phyloP scores from a whole-genome alignment of 2,797 vertebrate species.

The Chloroceryle inda region DNA sequence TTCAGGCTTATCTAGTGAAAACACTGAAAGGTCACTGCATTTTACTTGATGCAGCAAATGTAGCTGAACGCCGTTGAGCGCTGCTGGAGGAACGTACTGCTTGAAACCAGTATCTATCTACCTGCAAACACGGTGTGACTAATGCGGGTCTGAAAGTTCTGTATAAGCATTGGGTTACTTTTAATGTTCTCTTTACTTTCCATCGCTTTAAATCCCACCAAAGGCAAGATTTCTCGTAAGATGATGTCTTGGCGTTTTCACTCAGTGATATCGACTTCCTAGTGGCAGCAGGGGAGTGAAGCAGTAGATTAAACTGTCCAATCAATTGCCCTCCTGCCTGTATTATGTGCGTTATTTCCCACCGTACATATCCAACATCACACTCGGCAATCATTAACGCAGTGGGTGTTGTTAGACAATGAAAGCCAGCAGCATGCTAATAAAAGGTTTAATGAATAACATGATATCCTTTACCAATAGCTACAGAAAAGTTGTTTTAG shows the following conservation, averaged over 20 bases:
- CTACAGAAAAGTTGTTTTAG: background rate
- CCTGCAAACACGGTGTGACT: background rate
- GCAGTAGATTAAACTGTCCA: constrained; percentile 14
- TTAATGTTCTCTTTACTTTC: background rate
- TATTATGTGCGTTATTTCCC: background rate
- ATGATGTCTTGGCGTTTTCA: background rate
- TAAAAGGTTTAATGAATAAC: constrained; percentile 37
- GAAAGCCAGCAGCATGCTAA: constrained; percentile 33
- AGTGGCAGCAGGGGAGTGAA: background rate
- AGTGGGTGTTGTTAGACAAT: constrained; percentile 24
- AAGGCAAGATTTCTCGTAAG: background rate
- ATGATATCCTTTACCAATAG: background rate
- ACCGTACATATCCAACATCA: background rate
- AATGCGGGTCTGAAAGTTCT: background rate
- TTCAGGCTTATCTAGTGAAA: constrained; percentile 9
- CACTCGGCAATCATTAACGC: background rate
- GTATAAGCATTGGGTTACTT: background rate
- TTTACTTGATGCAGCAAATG: background rate
- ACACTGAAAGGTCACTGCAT: background rate
- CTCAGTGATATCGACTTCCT: background rate
- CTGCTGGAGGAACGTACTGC: background rate
- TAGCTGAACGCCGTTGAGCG: background rate
- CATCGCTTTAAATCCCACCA: background rate
- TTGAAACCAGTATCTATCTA: background rate
- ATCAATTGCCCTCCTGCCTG: constrained; percentile 28